Base-by-base conservation (phyloP, 2,797 vertebrate genomes). In the Vipera ursinii region DNA sequence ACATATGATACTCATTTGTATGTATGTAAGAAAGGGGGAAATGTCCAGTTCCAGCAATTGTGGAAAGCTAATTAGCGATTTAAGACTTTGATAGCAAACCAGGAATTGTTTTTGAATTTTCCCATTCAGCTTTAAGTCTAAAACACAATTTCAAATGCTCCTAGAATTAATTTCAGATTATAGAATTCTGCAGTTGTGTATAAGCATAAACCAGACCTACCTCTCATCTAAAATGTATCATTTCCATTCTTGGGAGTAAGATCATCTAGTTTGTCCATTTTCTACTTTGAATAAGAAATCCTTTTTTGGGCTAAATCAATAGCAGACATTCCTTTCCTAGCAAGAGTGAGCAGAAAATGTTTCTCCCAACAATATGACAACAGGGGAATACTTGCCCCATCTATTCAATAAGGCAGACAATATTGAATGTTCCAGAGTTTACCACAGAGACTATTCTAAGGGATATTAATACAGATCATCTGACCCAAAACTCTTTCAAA, bases 1-100 rank as follows among this genome's bases (percentile, higher is more conserved):
- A 98, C 97, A 98, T 96, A 96, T 96, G 95, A 92, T 94, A 90
- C 95, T 95, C 96, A 95, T 96, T 95, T 95, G 96, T 96, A 97
- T 95, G 96, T 91, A 96, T 97, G 96, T 96, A 97, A 95, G 94
- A 95, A 95, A 95, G 93, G 88, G 92, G 90, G 94, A 78, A 93
- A 96, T 97, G 95, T 96, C 97, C 95, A 95, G 94, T 95, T 97
- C 97, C 95, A 96, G 96, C 92, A 94, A 96, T 94, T 94, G 20
- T 20, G 5, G 57, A 48, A 96, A 97, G 96, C 88, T 92, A 90
- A 96, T 96, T 56, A 96, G 97, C 86, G 55, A 94, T 96, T 95
- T 95, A 95, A 89, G 89, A 92, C 55, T 92, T 92, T 57, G 38
- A 59, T 48, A 88, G 32, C n/a, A 82, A 89, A 26, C 13, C 8